Conservation (phyloP, 2,113 vertebrate species). For the Naja naja region DNA sequence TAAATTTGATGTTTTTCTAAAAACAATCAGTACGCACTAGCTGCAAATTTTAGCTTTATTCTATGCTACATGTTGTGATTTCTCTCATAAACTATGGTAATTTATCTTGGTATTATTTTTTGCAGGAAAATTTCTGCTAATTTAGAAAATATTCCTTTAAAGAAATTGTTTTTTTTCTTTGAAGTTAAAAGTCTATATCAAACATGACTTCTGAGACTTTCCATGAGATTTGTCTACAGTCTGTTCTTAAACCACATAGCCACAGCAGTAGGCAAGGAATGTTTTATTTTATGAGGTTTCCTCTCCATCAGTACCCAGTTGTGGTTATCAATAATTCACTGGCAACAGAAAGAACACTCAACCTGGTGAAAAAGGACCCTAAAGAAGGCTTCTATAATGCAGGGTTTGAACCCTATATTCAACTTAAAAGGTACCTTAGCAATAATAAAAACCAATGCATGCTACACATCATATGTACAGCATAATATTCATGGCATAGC, state of each 20-base stretch:
- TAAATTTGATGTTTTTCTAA: neutral
- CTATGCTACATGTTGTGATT: neutral
- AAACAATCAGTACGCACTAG: neutral
- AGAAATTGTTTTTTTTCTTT: neutral
- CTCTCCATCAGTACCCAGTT: neutral
- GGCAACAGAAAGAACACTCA: neutral
- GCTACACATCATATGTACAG: neutral
- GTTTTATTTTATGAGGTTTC: neutral
- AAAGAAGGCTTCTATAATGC: neutral
- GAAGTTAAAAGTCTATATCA: neutral
- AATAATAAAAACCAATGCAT: neutral
- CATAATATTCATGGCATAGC: neutral
- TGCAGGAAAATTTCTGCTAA: neutral
- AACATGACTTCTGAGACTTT: neutral
- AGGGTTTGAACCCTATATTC: neutral
- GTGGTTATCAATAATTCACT: neutral
- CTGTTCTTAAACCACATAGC: neutral
- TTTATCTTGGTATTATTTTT: neutral
- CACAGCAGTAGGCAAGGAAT: neutral
- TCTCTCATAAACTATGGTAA: neutral
- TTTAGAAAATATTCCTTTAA: neutral
- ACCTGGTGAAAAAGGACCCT: neutral
- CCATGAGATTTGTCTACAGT: neutral
- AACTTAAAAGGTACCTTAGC: neutral
- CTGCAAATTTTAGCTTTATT: neutral